phyloP scores from a whole-genome alignment of 92 coral and sea anemone species.

The Siderastrea radians region DNA sequence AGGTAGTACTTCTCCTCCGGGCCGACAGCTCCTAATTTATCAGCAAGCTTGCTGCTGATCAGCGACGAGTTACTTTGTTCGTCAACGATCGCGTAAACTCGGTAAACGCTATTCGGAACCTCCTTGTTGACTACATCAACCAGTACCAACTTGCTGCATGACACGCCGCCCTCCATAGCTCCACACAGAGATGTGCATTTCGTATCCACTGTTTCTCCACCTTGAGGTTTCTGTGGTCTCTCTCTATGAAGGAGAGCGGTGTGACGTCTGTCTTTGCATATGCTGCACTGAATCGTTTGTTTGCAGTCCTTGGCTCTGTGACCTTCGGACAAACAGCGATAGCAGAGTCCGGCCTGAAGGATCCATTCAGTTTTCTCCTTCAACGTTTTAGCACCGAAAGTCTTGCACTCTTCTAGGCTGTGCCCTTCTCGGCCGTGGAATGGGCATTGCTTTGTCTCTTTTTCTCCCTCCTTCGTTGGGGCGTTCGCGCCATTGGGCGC shows the following conservation, averaged over 20 bases:
- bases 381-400: conserved; percentile 51
- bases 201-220: conserved; percentile 24
- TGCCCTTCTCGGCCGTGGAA: conserved; percentile 68
- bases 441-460: conserved; percentile 42
- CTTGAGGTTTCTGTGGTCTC: conserved; percentile 15
- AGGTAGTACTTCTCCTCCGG: conserved; percentile 60
- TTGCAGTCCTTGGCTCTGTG: conserved; percentile 48
- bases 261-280: conserved; percentile 48
- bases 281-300: conserved; percentile 41
- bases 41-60: conserved; percentile 52
- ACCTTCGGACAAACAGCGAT: conserved; percentile 51
- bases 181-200: background rate
- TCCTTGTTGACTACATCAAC: conserved; percentile 15
- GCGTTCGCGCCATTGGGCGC: background rate
- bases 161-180: conserved; percentile 6
- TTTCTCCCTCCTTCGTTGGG: background rate
- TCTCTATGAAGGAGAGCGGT: conserved; percentile 37
- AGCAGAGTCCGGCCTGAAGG: conserved; percentile 68
- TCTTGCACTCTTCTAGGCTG: conserved; percentile 58
- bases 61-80: conserved; percentile 11
- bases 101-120: background rate
- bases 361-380: conserved; percentile 67
- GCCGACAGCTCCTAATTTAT: conserved; percentile 40
- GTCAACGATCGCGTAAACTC: background rate
- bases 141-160: conserved; percentile 15